Evolutionary conservation across 2,113 vertebrate genomes (phyloP), one percentile per base, ranked within the genome.

Genomic region (Sceloporus tristichus): DNA sequence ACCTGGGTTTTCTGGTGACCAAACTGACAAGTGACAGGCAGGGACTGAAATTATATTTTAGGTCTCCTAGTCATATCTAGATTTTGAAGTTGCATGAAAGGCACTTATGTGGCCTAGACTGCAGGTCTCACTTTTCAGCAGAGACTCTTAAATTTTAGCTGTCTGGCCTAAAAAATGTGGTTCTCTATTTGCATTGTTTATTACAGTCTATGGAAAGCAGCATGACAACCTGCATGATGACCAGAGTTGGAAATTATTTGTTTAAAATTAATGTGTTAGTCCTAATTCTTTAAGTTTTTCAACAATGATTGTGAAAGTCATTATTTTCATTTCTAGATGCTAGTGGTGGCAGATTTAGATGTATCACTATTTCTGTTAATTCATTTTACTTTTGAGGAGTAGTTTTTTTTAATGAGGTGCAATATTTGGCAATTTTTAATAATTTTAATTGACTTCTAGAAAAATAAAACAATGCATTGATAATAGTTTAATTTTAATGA

Each of bases 71-170:
- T 78, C 81, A 70, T 29, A n/a, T 9, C 53, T 80, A 73, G 34
- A n/a, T 59, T 87, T 80, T 71, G 56, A 0, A 10, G n/a, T 89
- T 77, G 4, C 0, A 9, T 81, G 0, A 80, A 9, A 56, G 59
- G 78, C 0, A 1, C 34, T 53, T 0, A 6, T 0, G 84, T 1
- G 38, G 1, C 0, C 0, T 79, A 77, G 40, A 82, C 42, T 21
- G 8, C 18, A 0, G 0, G 27, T 77, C 65, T 70, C 68, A 19
- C 6, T 0, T 56, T 0, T 0, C 54, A 79, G 73, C 56, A 87
- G 27, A 54, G 16, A 78, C 27, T 62, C 84, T 65, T 62, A 42
- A 34, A 40, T 88, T 40, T 34, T 78, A 75, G 71, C 21, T 86
- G 85, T 2, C 65, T 66, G 79, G 66, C 42, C 74, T 68, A 27